These are phyloP conservation scores for Herminia tarsipennalis DNA, from an alignment of 2,888 invertebrate species.

Conservation along the genomic window DNA sequence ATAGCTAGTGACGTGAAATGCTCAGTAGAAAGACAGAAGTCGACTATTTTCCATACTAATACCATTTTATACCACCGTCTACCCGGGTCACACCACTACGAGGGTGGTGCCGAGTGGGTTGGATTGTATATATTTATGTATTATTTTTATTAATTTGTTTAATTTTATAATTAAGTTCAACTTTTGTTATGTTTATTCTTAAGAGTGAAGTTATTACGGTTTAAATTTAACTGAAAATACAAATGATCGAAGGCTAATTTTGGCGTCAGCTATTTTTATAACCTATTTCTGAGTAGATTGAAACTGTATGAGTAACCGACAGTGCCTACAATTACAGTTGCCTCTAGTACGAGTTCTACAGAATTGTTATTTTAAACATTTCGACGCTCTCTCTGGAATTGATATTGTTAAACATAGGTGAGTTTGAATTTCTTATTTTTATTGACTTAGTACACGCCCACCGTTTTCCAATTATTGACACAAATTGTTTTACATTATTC, in stretches of 20 bases:
- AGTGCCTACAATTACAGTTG: slow-evolving; percentile 56
- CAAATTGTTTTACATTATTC: slow-evolving; percentile 1
- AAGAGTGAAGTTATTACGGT: slow-evolving; percentile 32
- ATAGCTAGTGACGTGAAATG: too few relatives aligned
- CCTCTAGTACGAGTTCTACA: slow-evolving; percentile 31
- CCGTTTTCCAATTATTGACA: slow-evolving; percentile 17
- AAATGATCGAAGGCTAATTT: slow-evolving; percentile 30
- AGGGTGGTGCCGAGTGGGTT: slow-evolving; percentile 56
- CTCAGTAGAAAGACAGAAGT: too few relatives aligned
- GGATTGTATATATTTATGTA: slow-evolving; percentile 44
- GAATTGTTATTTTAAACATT: slow-evolving; percentile 31
- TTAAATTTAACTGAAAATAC: slow-evolving; percentile 26
- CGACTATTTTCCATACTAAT: too few relatives aligned
- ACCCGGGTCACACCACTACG: slow-evolving; percentile 46
- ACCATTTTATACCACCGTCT: too few relatives aligned
- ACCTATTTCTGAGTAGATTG: slow-evolving; percentile 68
- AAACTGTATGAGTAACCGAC: slow-evolving; percentile 65
- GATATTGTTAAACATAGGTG: slow-evolving; percentile 40
- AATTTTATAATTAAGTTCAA: slow-evolving; percentile 38
- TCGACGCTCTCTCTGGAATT: slow-evolving; percentile 35
- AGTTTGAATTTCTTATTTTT: slow-evolving; percentile 35
- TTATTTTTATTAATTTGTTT: slow-evolving; percentile 53
- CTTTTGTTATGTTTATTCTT: slow-evolving; percentile 35
- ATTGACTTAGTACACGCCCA: slow-evolving; percentile 49
- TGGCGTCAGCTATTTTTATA: slow-evolving; percentile 70